A percentile compares a stretch with the other conserved stretches of the same genome.
phyloP scores from a whole-genome alignment of 1,140 invertebrate genomes.

The Calycopis cecrops region DNA sequence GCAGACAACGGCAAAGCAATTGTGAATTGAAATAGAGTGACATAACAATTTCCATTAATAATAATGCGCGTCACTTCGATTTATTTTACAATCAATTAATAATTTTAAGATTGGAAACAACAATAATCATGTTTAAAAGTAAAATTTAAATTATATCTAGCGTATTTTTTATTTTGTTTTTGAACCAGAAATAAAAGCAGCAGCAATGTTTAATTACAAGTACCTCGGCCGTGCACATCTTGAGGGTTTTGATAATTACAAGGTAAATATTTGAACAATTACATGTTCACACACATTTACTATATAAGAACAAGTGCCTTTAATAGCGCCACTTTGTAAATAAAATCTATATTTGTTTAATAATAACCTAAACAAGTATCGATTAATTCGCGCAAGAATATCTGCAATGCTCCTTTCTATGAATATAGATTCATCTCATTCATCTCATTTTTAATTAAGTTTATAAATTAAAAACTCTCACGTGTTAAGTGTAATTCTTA shows the following conservation, averaged over 20 bases:
- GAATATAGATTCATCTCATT: no score
- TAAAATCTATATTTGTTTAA: not conserved
- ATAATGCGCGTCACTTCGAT: no score
- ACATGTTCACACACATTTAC: not conserved
- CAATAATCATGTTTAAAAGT: no score
- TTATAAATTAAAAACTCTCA: not conserved
- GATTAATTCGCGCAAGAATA: constrained; percentile 1
- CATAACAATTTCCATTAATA: no score
- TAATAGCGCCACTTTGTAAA: not conserved
- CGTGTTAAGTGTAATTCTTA: no score
- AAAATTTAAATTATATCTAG: no score
- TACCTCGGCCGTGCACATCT: constrained; percentile 89
- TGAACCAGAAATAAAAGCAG: not conserved
- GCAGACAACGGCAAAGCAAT: no score
- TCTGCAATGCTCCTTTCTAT: not conserved
- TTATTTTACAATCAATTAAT: no score
- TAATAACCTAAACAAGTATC: constrained; percentile 1
- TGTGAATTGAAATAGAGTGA: no score
- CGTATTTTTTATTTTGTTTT: not conserved
- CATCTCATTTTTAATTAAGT: constrained; percentile 8
- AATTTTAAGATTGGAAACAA: no score
- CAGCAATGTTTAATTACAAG: constrained; percentile 77
- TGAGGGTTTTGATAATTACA: constrained; percentile 93
- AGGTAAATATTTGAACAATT: constrained; percentile 76
- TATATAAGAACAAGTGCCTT: not conserved